These are phyloP conservation scores for Lasioglossum vierecki DNA, from an alignment of 2,888 invertebrate species.

Conservation along the genomic window DNA sequence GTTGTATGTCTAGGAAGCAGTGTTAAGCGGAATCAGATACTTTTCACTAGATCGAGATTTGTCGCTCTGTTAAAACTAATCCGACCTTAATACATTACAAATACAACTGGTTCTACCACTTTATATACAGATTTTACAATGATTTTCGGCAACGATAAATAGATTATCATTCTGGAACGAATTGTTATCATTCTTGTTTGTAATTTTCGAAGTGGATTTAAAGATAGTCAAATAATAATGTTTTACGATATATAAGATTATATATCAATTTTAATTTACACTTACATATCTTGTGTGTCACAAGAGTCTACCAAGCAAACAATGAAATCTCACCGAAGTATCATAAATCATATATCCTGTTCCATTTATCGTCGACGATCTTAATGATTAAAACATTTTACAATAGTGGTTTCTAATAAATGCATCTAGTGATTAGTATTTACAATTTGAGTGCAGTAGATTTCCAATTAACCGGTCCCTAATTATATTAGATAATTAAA, in stretches of 20 bases:
- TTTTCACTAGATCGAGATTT: conserved; percentile 27
- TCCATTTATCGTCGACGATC: conserved; percentile 22
- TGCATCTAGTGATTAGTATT: conserved; percentile 37
- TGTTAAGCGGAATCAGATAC: conserved; percentile 55
- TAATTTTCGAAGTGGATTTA: background rate
- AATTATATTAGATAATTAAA: background rate
- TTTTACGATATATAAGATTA: no score
- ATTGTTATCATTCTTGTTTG: background rate
- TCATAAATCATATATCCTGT: background rate
- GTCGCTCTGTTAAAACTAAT: conserved; percentile 24
- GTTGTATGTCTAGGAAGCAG: conserved; percentile 38
- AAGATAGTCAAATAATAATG: background rate
- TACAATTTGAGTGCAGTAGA: conserved; percentile 22
- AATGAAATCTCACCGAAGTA: background rate
- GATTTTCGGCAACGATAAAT: conserved; percentile 25
- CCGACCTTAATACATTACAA: conserved; percentile 30
- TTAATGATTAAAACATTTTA: conserved; percentile 54
- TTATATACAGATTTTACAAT: conserved; percentile 48
- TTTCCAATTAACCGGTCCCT: background rate
- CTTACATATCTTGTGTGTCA: no score
- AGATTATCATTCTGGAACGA: background rate
- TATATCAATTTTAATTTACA: no score
- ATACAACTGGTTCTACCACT: conserved; percentile 9
- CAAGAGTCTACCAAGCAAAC: background rate
- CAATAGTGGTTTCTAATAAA: conserved; percentile 27